Base-by-base conservation (phyloP, 92 coral and sea anemone genomes). In the Scolanthus callimorphus region DNA sequence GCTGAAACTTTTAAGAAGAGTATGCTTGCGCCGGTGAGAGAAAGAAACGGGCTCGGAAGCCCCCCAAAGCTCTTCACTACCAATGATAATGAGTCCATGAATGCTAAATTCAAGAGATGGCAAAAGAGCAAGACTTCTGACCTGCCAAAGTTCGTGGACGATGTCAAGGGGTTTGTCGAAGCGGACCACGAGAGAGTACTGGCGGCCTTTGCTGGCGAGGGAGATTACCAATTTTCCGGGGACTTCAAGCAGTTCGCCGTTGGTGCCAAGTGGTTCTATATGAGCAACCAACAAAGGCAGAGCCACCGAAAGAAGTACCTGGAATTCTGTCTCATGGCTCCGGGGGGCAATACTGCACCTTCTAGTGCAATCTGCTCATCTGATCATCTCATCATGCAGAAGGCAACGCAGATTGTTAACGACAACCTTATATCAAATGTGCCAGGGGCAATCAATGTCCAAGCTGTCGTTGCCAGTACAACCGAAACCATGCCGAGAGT, bases 1-100 rank as follows among this genome's bases (percentile, higher is more conserved):
- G 58, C 58, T 1, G 28, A 17, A 21, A 17, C 24, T n/a, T 17
- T 51, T 23, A 23, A 51, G 27, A 11, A 51, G 11, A n/a, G 28
- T 28, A 59, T 62, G 69, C 60, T 45, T 0, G 12, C 27, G 26
- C 22, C 21, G 2, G 39, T 63, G 2, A 10, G 60, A 29, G 11
- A 11, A n/a, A 20, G 70, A 12, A 63, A 63, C 39, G 70, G 70
- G 1, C 20, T 63, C 47, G 58, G 58, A 9, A 59, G 49, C 26
- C 56, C 56, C 22, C 63, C 63, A 8, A 8, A 13, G 31, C 47
- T 8, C 4, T 63, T 17, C 39, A 21, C 39, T 22, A 63, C 70
- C 38, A 63, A 44, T 47, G 70, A 63, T 59, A 59, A 59, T 22
- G 70, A 63, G 62, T 19, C 58, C 15, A 63, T 63, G 70, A 63